Evolutionary conservation across 2,888 invertebrate genomes (phyloP).

Genomic region (Proisotoma minuta): DNA sequence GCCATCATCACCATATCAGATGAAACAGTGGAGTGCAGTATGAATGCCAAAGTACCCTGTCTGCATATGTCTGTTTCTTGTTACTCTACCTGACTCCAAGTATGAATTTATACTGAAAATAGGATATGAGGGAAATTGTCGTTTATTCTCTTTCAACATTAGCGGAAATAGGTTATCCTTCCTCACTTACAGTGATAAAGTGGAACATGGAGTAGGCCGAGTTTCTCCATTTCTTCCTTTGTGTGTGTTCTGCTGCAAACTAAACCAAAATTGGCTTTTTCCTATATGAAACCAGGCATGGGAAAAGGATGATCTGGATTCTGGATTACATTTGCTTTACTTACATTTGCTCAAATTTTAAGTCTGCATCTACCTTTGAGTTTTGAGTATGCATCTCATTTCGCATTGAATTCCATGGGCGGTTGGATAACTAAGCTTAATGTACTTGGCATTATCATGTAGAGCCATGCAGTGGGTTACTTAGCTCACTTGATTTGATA

Average conservation of each 20-base stretch:
- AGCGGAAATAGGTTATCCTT: background rate
- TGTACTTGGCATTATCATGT: too few species aligned
- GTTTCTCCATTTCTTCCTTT: background rate
- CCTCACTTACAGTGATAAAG: too few species aligned
- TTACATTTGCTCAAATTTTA: too few species aligned
- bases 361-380: too few species aligned
- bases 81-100: too few species aligned
- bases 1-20: background rate
- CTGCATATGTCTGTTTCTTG: too few species aligned
- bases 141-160: too few species aligned
- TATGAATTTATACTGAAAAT: background rate
- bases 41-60: background rate
- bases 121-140: background rate
- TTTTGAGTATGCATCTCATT: background rate
- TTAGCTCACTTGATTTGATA: background rate
- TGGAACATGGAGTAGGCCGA: too few species aligned
- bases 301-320: slow-evolving; percentile 20
- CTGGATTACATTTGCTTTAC: background rate
- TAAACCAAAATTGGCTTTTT: too few species aligned
- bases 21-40: background rate
- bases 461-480: background rate
- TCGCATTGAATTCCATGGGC: background rate
- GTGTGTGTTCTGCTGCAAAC: too few species aligned
- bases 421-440: too few species aligned
- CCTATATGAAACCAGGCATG: too few species aligned